These are phyloP conservation scores for Henricia sp. DNA, from an alignment of 53 echinoderm and acorn worm species.

Conservation along the genomic window DNA sequence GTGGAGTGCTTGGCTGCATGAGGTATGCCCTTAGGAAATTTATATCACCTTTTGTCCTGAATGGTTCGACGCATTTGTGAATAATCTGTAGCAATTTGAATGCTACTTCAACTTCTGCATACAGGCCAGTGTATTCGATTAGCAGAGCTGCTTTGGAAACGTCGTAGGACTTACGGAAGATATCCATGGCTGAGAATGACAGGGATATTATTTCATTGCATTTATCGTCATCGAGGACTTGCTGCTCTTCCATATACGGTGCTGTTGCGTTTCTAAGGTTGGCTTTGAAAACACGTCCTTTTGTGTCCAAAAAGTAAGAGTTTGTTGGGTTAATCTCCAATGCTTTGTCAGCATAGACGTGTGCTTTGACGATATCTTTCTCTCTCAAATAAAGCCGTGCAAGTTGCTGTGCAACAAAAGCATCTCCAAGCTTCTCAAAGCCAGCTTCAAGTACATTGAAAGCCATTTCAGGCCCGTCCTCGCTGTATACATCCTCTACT, in stretches of 20 bases:
- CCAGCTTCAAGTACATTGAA: slow-evolving; percentile 22
- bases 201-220: slow-evolving; percentile 1
- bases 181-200: slow-evolving; percentile 37
- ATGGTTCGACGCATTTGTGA: slow-evolving; percentile 32
- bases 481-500: slow-evolving; percentile 50
- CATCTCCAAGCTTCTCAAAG: slow-evolving; percentile 36
- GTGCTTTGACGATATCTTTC: slow-evolving; percentile 25
- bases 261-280: not conserved
- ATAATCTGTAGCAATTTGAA: slow-evolving; percentile 51
- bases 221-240: not conserved
- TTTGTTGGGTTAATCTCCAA: slow-evolving; percentile 7
- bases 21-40: slow-evolving; percentile 2
- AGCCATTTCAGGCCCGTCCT: slow-evolving; percentile 4
- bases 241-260: not conserved
- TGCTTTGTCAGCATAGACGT: slow-evolving; percentile 41
- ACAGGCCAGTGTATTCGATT: slow-evolving; percentile 27
- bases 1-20: not conserved
- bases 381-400: slow-evolving; percentile 27
- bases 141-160: not conserved
- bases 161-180: slow-evolving; percentile 32
- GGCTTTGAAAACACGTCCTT: slow-evolving; percentile 44
- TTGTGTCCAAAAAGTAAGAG: slow-evolving; percentile 39
- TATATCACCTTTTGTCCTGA: slow-evolving; percentile 1
- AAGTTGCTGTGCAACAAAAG: slow-evolving; percentile 50
- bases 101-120: slow-evolving; percentile 42